Evolutionary conservation across 1,140 invertebrate genomes (phyloP).

Genomic region (Magallana ariakensis): DNA sequence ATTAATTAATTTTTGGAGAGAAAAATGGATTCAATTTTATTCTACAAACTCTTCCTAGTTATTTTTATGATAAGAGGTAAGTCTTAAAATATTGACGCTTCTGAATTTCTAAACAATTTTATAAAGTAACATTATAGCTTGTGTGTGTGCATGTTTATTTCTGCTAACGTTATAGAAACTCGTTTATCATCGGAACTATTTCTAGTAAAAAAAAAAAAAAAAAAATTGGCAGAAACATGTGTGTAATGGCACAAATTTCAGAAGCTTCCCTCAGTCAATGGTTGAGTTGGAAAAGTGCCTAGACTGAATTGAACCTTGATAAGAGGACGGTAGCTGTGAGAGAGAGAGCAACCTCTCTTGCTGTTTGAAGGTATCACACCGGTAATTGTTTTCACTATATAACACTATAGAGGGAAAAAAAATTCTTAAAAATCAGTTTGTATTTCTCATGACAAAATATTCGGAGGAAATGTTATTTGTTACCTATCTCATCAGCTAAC

Average conservation of each 20-base stretch:
- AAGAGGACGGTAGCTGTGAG: not conserved
- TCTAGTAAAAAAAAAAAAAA: too few species aligned
- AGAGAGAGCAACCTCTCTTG: constrained; percentile 2
- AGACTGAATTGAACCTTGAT: constrained; percentile 5
- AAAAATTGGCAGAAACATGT: constrained; percentile 27
- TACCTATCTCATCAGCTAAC: too few species aligned
- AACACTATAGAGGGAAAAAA: too few species aligned
- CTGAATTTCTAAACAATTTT: too few species aligned
- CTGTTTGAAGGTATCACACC: too few species aligned
- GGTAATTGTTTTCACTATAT: too few species aligned
- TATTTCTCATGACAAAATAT: too few species aligned
- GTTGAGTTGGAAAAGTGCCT: constrained; percentile 1
- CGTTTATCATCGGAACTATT: not conserved
- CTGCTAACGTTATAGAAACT: not conserved
- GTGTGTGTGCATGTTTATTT: not conserved
- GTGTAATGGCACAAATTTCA: not conserved
- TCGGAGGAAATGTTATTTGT: too few species aligned
- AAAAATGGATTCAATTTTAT: not conserved
- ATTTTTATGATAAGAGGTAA: constrained; percentile 6
- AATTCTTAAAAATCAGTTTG: too few species aligned
- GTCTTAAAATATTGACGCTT: not conserved
- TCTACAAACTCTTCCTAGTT: constrained; percentile 11
- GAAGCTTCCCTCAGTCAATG: constrained; percentile 3
- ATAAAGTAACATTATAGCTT: not conserved
- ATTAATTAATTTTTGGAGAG: too few species aligned